Conservation (phyloP, 2,888 invertebrate species). For the Folsomia candida region DNA sequence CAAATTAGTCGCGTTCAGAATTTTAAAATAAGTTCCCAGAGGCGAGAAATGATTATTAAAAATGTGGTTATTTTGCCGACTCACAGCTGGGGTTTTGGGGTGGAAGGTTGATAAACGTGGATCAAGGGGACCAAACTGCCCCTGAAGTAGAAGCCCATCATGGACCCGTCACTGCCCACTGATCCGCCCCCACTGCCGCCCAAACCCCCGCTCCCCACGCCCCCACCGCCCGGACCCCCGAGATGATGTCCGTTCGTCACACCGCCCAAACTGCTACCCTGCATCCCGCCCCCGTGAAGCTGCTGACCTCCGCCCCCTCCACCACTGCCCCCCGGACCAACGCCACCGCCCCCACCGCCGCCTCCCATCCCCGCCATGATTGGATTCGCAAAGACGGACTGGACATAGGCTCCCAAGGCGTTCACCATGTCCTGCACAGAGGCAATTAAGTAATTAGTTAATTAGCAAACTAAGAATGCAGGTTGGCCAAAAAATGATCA, state of each 20-base stretch:
- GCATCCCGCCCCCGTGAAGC: constrained; percentile 1
- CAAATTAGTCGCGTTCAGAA: no score
- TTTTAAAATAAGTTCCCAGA: no score
- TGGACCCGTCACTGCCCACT: constrained; percentile 78
- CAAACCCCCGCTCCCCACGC: constrained; percentile 63
- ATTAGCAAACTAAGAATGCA: neutral
- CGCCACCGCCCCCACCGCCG: constrained; percentile 29
- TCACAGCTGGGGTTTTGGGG: constrained; percentile 85
- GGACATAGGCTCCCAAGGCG: constrained; percentile 88
- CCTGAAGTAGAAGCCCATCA: constrained; percentile 87
- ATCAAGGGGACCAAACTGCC: constrained; percentile 90
- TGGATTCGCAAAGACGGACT: constrained; percentile 79
- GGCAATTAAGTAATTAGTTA: neutral
- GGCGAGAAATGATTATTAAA: no score
- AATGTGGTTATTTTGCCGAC: no score
- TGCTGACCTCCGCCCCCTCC: constrained; percentile 20
- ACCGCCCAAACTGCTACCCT: constrained; percentile 48
- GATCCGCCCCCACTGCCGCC: constrained; percentile 65
- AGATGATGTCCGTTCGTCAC: constrained; percentile 58
- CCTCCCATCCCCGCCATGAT: constrained; percentile 52
- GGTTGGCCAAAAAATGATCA: neutral
- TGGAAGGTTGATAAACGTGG: constrained; percentile 78
- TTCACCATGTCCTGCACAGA: constrained; percentile 88
- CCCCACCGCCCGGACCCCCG: constrained; percentile 63
- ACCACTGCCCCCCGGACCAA: constrained; percentile 26